A percentile compares a stretch with the other conserved stretches of the same genome.
Evolutionary conservation across 2,113 vertebrate genomes (phyloP).

Genomic region (Leuciscus idus): DNA sequence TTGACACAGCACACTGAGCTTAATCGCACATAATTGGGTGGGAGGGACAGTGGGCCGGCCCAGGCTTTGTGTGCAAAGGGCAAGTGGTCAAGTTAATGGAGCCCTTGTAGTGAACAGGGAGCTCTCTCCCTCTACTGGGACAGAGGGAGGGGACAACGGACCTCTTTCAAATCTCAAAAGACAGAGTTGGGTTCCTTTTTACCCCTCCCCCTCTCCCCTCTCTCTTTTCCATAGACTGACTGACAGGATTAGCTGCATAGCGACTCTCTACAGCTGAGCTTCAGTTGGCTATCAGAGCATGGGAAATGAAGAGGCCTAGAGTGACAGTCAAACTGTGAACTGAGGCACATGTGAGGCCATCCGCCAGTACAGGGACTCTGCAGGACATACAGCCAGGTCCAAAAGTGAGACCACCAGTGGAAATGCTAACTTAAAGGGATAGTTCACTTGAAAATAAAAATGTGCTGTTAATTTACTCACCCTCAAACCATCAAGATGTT

Average conservation of each 20-base stretch:
- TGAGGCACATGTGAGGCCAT: slow-evolving; percentile 8
- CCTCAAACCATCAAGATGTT: no score
- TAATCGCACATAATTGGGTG: slow-evolving; percentile 99
- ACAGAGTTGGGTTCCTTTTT: slow-evolving; percentile 62
- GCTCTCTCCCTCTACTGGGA: slow-evolving; percentile 73
- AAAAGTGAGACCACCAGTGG: neutral
- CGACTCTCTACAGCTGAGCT: slow-evolving; percentile 56
- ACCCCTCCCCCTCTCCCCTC: neutral
- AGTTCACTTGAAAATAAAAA: no score
- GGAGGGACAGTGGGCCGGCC: slow-evolving; percentile 96
- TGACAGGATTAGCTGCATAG: slow-evolving; percentile 72
- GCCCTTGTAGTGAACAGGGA: slow-evolving; percentile 93
- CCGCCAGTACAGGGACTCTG: neutral
- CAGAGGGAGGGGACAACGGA: slow-evolving; percentile 66
- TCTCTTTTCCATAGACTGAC: slow-evolving; percentile 54
- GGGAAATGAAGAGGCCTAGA: slow-evolving; percentile 18
- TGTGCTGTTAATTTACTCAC: no score
- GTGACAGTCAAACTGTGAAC: neutral
- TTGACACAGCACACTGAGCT: slow-evolving; percentile 99
- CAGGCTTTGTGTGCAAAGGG: slow-evolving; percentile 98
- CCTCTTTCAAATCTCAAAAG: slow-evolving; percentile 82
- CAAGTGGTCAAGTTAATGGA: slow-evolving; percentile 99
- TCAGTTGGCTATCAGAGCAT: slow-evolving; percentile 23
- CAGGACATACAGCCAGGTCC: neutral
- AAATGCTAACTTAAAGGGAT: neutral